Evolutionary conservation across 2,888 invertebrate species (phyloP), one percentile per base, ranked within the genome.

Genomic region (Sicus ferrugineus): DNA sequence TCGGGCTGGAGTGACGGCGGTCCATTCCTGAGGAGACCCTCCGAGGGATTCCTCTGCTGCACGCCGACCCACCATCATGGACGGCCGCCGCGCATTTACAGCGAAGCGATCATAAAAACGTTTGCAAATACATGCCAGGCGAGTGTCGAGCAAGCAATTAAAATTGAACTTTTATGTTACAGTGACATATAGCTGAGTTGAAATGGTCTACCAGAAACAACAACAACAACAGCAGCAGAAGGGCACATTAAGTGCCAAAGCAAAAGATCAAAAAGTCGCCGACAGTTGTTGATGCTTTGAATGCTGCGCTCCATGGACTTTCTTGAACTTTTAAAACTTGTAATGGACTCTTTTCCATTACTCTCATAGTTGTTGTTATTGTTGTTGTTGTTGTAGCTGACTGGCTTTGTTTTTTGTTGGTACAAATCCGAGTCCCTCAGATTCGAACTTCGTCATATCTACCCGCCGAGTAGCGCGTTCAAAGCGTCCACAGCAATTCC

Each of bases 111-210:
- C 81, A 77, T 82, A 82, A 82, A 81, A 82, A 77, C 68, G 69
- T 71, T 72, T 69, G 67, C 70, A 73, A 67, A 66, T 67, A 26
- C 28, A 61, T 26, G 38, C 56, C 54, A 30, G 46, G 38, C 31
- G 66, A 66, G 66, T 66, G 66, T 80, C 79, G 80, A 80, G 80
- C 80, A 75, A 77, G 80, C 81, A 81, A 81, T 81, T 81, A 81
- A 81, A 80, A 81, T 78, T 80, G 81, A 81, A 81, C 80, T 81
- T 81, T 81, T 79, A 81, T 81, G 81, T 81, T 80, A 77, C 80
- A 81, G 81, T 81, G 80, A 81, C 80, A 81, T 80, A 80, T 80
- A 79, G 79, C 79, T 77, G 75, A 70, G 52, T 62, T 68, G 69
- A 65, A 67, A 63, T 70, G 64, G 66, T 21, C 38, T n/a, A 67